Conservation (phyloP, 2,888 invertebrate species). For the Limnephilus marmoratus region DNA sequence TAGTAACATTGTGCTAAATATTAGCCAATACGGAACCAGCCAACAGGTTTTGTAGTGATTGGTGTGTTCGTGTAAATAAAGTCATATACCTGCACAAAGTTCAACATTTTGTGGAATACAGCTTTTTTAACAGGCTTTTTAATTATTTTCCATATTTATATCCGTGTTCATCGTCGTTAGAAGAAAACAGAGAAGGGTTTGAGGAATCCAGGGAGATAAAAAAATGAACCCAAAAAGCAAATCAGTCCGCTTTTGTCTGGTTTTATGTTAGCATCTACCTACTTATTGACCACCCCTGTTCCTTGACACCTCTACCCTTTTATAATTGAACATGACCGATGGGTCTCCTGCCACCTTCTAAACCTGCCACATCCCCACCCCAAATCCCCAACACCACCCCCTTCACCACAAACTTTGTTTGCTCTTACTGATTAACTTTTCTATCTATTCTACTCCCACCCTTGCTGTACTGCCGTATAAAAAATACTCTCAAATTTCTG, state of each 20-base stretch:
- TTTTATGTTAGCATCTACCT: not conserved
- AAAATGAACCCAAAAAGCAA: not conserved
- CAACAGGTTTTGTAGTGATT: too few species aligned
- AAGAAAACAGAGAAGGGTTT: not conserved
- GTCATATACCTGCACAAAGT: too few species aligned
- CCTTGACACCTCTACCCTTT: slow-evolving; percentile 65
- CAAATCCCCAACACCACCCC: slow-evolving; percentile 50
- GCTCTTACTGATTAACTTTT: slow-evolving; percentile 66
- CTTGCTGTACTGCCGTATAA: slow-evolving; percentile 39
- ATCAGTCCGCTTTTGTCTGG: not conserved
- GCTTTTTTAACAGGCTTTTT: too few species aligned
- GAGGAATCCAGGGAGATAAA: not conserved
- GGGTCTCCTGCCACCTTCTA: slow-evolving; percentile 59
- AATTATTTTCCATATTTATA: too few species aligned
- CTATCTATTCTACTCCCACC: slow-evolving; percentile 56
- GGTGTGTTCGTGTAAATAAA: too few species aligned
- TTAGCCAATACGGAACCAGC: too few species aligned
- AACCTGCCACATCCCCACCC: slow-evolving; percentile 26
- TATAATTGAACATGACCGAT: slow-evolving; percentile 66
- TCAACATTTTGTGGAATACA: too few species aligned
- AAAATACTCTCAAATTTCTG: slow-evolving; percentile 46
- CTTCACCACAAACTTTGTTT: slow-evolving; percentile 57
- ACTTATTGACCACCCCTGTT: slow-evolving; percentile 51
- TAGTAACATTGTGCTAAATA: too few species aligned
- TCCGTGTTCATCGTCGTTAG: not conserved